Base-by-base conservation (phyloP, 2,888 invertebrate genomes). In the Leptopilina myrica region DNA sequence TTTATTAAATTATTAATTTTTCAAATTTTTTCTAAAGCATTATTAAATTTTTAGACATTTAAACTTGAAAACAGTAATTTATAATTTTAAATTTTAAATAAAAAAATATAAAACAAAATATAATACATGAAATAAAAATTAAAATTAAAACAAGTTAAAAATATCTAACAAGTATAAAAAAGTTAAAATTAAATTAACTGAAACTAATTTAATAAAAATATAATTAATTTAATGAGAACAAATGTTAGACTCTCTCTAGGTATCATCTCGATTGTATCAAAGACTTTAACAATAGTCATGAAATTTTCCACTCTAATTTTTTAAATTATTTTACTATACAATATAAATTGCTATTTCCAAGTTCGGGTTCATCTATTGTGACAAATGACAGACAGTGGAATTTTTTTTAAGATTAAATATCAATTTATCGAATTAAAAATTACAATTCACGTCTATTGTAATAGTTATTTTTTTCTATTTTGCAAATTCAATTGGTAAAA, bases 261-360 rank as follows among this genome's bases (percentile, higher is more conserved):
- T 43, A 43, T 43, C 66, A 66, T 66, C 43, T 66, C n/a, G 43
- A 43, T 26, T 65, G 40, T 26, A 26, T 26, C 64, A 64, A 64
- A 64, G 9, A 9, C 43, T 43, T 66, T 14, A 46, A 67, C 15
- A 67, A 67, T 62, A 62, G 46, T 20, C 5, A 46, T 67, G 69
- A 69, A 69, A 69, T n/a, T 69, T 69, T 69, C 53, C 69, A 69
- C 14, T 53, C 26, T 26, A 14, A 49, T 69, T 69, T 69, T 69
- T 20, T 20, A 20, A 9, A 9, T 69, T 53, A 69, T 49, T 49
- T 46, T 49, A 0, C 8, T 8, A 43, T 43, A 43, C 49, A 49
- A 11, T 49, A 49, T 53, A 53, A 69, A 11, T 26, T 11, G 12
- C 20, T 14, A 26, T 49, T 53, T 49, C 49, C 26, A 2, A 49